Evolutionary conservation across 2,888 invertebrate species (phyloP).

Genomic region (Steromphala cineraria): DNA sequence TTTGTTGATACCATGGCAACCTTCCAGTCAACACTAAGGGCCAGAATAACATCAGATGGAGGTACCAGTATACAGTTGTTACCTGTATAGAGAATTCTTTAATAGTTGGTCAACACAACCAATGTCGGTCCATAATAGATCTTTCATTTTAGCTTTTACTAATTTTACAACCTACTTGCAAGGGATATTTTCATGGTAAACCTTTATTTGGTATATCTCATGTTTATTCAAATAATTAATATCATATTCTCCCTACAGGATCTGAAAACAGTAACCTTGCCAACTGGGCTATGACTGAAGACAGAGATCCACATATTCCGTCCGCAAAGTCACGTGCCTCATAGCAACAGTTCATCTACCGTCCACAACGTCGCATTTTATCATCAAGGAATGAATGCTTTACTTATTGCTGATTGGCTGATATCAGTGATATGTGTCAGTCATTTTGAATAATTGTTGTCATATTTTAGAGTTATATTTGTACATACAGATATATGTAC

Average conservation of each 20-base stretch:
- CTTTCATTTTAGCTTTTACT: too few relatives aligned
- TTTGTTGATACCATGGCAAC: conserved; percentile 70
- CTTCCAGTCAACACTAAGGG: conserved; percentile 66
- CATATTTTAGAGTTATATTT: background rate
- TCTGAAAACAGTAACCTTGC: conserved; percentile 27
- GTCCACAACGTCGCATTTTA: background rate
- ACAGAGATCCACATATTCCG: conserved; percentile 39
- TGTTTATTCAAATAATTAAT: background rate
- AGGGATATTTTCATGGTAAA: too few relatives aligned
- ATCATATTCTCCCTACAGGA: background rate
- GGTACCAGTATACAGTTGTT: background rate
- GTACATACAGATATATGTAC: background rate
- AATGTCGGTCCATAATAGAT: background rate
- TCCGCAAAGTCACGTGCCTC: conserved; percentile 51
- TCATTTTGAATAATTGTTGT: too few relatives aligned
- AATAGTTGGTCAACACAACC: background rate
- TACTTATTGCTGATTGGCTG: background rate
- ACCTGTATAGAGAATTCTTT: background rate
- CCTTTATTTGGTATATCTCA: too few relatives aligned
- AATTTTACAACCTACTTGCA: too few relatives aligned
- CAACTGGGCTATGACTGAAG: conserved; percentile 43
- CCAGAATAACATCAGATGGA: conserved; percentile 48
- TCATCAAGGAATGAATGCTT: background rate
- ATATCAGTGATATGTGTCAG: too few relatives aligned
- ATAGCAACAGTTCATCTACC: conserved; percentile 18